These are phyloP conservation scores for Calliopsis andreniformis DNA, from an alignment of 1,140 invertebrate species.

Conservation along the genomic window DNA sequence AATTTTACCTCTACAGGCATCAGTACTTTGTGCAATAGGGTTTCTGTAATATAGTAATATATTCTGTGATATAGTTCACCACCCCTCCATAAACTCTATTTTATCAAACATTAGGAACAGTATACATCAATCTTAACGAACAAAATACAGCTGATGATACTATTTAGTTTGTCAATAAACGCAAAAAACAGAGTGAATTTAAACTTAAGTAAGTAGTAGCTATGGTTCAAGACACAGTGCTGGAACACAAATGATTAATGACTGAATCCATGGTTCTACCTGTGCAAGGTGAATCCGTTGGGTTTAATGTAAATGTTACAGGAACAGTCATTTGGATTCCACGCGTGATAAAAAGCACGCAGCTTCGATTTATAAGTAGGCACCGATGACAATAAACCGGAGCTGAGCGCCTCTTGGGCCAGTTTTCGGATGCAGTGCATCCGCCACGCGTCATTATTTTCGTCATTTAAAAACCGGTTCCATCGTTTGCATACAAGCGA, in stretches of 20 bases:
- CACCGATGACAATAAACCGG: conserved; percentile 94
- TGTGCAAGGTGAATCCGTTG: conserved; percentile 98
- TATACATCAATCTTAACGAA: too few species aligned
- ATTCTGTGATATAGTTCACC: neutral
- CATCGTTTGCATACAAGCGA: conserved; percentile 96
- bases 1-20: conserved; percentile 96
- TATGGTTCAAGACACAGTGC: too few species aligned
- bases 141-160: neutral
- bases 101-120: too few species aligned
- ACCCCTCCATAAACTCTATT: neutral
- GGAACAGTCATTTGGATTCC: conserved; percentile 98
- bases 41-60: conserved; percentile 84
- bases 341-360: conserved; percentile 96
- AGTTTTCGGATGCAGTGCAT: conserved; percentile 93
- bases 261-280: conserved; percentile 75
- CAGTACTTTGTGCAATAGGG: conserved; percentile 99
- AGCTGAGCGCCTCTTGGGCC: conserved; percentile 95
- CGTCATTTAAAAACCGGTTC: conserved; percentile 94
- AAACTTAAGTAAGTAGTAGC: too few species aligned
- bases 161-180: neutral
- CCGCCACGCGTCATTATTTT: conserved; percentile 98
- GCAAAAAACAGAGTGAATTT: neutral
- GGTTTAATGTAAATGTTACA: conserved; percentile 98
- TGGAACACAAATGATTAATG: neutral
- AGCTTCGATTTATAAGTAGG: conserved; percentile 97